Evolutionary conservation across 2,113 vertebrate species (phyloP).

Genomic region (Spilogale gracilis): DNA sequence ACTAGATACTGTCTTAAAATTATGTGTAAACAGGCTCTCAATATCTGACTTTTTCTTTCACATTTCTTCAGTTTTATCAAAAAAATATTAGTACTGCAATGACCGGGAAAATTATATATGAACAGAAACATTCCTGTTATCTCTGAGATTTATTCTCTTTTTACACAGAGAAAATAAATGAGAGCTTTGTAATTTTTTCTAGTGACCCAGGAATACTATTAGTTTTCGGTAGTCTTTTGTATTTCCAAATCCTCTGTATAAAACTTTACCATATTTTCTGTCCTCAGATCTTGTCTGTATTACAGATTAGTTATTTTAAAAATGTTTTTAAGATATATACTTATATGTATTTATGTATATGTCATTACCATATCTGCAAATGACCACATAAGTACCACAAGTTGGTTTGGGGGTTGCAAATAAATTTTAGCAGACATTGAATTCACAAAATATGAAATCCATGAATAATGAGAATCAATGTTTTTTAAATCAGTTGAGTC

Average conservation of each 20-base stretch:
- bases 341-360: slow-evolving; percentile 2
- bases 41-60: not conserved
- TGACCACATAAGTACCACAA: not conserved
- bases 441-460: not conserved
- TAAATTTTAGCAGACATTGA: slow-evolving; percentile 1
- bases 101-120: not conserved
- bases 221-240: not conserved
- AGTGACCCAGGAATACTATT: not conserved
- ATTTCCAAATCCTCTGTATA: not conserved
- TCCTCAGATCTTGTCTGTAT: not conserved
- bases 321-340: slow-evolving; percentile 30
- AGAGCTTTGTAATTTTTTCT: not conserved
- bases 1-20: slow-evolving; percentile 33
- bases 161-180: not conserved
- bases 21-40: not conserved
- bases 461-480: not conserved
- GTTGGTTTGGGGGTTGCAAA: not conserved
- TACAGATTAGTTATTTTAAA: slow-evolving; percentile 34
- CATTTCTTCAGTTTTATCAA: not conserved
- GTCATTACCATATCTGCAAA: not conserved
- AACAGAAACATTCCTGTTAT: not conserved
- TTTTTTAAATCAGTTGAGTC: not conserved
- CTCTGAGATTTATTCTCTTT: slow-evolving; percentile 11
- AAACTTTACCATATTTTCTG: not conserved
- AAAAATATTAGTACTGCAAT: not conserved